Evolutionary conservation across 1,140 invertebrate species (phyloP), one percentile per base, ranked within the genome.

Genomic region (Pseudomyrmex concolor): DNA sequence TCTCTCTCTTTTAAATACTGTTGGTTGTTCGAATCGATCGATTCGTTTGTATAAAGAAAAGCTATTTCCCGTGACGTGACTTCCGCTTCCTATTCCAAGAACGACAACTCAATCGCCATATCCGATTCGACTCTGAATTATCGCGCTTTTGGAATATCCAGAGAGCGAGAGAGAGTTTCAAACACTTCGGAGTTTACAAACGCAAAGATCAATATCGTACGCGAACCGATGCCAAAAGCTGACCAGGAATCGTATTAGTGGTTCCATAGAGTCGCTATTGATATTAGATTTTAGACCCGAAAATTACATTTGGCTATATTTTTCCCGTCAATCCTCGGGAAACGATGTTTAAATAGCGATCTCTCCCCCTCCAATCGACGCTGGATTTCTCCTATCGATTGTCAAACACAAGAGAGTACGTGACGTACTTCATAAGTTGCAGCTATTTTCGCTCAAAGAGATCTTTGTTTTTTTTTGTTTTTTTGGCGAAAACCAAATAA

Each of bases 41-140:
- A 34, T 34, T 34, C 22, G 19, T 10, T 3, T 57, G 25, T 13
- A 9, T 43, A 25, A 62, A 34, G 57, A 73, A 73, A 60, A 70
- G 57, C 70, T 73, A 78, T 85, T 83, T 84, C 64, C 59, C 51
- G 19, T 62, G 70, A 51, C 8, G 1, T 45, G 13, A 73, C 45
- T 19, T 73, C 25, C 60, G 19, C 19, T 63, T 73, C 22, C 55
- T 60, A 15, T 19, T 43, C 9, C 13, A 62, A 60, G 19, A 48
- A 19, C 17, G 17, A 19, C 48, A 57, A 72, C 2, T 59, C 55
- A 59, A 72, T 72, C 12, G 17, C 25, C 55, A 13, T 62, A 50
- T 34, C 19, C 45, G 0, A 62, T 62, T 74, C 10, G 15, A 9
- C 8, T 62, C 12, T 48, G 43, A 17, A 15, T 34, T 50, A 15